Base-by-base conservation (phyloP, 1,140 invertebrate genomes). In the Monochamus saltuarius region DNA sequence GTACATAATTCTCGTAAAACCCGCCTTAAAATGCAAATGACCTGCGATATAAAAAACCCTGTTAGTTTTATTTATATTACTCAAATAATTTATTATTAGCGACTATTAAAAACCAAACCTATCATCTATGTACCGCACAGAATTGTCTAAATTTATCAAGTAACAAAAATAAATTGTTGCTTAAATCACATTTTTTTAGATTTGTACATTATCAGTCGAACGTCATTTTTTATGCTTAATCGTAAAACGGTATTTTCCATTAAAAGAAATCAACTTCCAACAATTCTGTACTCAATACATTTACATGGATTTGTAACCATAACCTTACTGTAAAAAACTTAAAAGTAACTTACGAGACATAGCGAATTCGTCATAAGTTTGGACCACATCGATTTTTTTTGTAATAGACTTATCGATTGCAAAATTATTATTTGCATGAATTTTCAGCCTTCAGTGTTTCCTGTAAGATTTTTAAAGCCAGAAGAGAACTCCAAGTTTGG, bases 261-360 rank as follows among this genome's bases (percentile, higher is more conserved):
- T 51, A 51, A 16, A 14, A 51, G 14, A 35, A 56, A 16, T 34
- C 19, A 19, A 35, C 9, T 45, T 16, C n/a, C 29, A 16, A 60
- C 59, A 60, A 60, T 60, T 61, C 59, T 61, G 59, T 56, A 61
- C 52, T 40, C 11, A 35, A 56, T 45, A 56, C 50, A 61, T 53
- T 61, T 40, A 55, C 35, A 45, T 34, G 38, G 34, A n/a, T 29
- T 59, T 35, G 55, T 54, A 56, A 60, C 62, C 62, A 46, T 60
- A 56, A 55, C 62, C 57, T 64, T 64, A 64, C 52, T 63, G 55
- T 60, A 60, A 64, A 64, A 64, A 59, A 56, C 47, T 35, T 37
- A 43, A 50, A 59, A 59, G 55, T 47, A 57, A 49, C 61, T 54
- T 61, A 61, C 59, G 54, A 61, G 52, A 61, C 59, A 51, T 61